A percentile compares a stretch with the other conserved stretches of the same genome.
These are phyloP conservation scores for Corythoichthys haematopterus DNA, from an alignment of 2,113 vertebrate genomes.

Conservation along the genomic window DNA sequence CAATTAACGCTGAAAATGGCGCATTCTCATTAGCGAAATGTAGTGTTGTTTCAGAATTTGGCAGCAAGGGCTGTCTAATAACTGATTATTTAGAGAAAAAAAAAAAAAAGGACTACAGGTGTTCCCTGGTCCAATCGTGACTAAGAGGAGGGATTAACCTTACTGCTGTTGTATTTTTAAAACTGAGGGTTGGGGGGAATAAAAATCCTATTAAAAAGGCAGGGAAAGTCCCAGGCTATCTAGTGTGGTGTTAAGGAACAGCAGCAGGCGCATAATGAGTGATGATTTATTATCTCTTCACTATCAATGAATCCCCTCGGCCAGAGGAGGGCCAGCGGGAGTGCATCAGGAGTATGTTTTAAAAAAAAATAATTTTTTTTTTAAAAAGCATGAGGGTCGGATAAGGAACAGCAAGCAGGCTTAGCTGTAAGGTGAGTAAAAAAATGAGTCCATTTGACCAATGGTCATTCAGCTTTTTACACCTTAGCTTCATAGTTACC, in stretches of 20 bases:
- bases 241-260: conserved; percentile 58
- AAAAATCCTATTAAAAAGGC: conserved; percentile 30
- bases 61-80: too few species aligned
- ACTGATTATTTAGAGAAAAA: too few species aligned
- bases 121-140: conserved; percentile 22
- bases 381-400: conserved; percentile 9
- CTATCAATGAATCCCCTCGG: conserved; percentile 71
- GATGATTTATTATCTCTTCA: conserved; percentile 69
- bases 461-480: too few species aligned
- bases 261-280: conserved; percentile 74
- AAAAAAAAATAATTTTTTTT: too few species aligned
- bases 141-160: conserved; percentile 73
- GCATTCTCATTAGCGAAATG: too few species aligned
- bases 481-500: too few species aligned
- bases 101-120: conserved; percentile 1
- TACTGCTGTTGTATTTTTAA: conserved; percentile 50
- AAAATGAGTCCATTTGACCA: background rate
- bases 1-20: too few species aligned
- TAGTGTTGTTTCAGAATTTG: too few species aligned
- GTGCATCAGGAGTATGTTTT: conserved; percentile 51
- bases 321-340: conserved; percentile 47
- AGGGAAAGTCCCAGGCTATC: conserved; percentile 52
- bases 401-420: conserved; percentile 20
- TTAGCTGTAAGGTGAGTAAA: conserved; percentile 5
- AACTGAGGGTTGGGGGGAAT: background rate